A percentile compares a stretch with the other conserved stretches of the same genome.
Evolutionary conservation across 2,888 invertebrate genomes (phyloP).

Genomic region (Prionchulus punctatus): DNA sequence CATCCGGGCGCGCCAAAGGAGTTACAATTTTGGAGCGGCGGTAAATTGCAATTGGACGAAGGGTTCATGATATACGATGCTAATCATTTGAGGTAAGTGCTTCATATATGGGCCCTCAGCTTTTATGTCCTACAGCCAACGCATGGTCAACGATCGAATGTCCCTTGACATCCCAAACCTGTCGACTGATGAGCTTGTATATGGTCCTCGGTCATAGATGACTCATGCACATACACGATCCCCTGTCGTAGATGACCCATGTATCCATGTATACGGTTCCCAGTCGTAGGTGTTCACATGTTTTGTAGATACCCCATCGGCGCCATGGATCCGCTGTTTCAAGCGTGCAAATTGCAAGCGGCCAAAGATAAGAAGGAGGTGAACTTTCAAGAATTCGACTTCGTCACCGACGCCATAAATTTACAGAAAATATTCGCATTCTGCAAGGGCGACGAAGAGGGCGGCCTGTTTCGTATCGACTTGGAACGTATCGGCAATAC

Average conservation of each 20-base stretch:
- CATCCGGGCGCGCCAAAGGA: slow-evolving; percentile 3
- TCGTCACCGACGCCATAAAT: slow-evolving; percentile 31
- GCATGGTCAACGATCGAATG: too few species aligned
- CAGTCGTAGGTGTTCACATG: too few species aligned
- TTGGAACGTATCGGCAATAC: slow-evolving; percentile 30
- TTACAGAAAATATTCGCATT: slow-evolving; percentile 31
- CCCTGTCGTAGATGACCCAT: too few species aligned
- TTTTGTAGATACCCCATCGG: slow-evolving; percentile 21
- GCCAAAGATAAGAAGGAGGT: background rate
- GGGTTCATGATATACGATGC: slow-evolving; percentile 27
- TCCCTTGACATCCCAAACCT: too few species aligned
- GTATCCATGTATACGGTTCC: too few species aligned
- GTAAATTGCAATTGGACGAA: slow-evolving; percentile 24
- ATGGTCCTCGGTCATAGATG: too few species aligned
- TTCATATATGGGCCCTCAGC: too few species aligned
- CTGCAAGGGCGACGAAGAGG: slow-evolving; percentile 23
- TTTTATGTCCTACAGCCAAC: too few species aligned
- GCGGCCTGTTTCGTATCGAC: slow-evolving; percentile 29
- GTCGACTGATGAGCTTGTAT: too few species aligned
- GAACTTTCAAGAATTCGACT: slow-evolving; percentile 28
- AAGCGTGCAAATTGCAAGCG: slow-evolving; percentile 21
- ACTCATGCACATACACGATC: too few species aligned
- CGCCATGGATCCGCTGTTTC: slow-evolving; percentile 25
- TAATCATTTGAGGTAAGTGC: slow-evolving; percentile 24
- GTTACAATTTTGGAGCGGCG: slow-evolving; percentile 25